Conservation (phyloP, 2,797 vertebrate genomes). For the Petrocephalus schoutedeni region DNA sequence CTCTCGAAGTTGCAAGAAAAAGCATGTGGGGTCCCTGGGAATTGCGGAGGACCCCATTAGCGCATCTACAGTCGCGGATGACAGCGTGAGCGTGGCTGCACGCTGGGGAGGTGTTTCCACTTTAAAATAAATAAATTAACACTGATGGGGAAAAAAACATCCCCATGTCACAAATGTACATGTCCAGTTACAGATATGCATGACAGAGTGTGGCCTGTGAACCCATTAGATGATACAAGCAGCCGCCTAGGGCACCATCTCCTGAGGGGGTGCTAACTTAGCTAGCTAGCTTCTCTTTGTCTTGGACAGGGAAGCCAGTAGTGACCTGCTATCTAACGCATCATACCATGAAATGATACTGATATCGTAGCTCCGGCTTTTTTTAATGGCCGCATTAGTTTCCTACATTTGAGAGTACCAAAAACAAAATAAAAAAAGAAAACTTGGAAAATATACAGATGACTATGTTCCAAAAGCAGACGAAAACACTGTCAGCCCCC, state of each 20-base stretch:
- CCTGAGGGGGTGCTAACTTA: background rate
- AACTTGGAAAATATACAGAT: background rate
- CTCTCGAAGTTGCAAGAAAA: background rate
- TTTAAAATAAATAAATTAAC: background rate
- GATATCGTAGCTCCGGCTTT: background rate
- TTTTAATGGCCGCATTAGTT: background rate
- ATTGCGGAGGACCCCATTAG: background rate
- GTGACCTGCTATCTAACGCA: background rate
- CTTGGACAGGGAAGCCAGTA: background rate
- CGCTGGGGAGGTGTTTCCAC: background rate
- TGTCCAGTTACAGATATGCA: background rate
- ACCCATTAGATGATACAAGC: background rate
- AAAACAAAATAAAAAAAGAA: background rate
- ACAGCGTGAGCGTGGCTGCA: background rate
- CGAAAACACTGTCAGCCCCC: background rate
- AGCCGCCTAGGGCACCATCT: background rate
- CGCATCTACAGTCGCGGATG: background rate
- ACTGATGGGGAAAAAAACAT: background rate
- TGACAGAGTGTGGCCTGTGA: background rate
- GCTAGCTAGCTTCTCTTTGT: background rate
- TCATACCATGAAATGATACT: background rate
- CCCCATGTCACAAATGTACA: background rate
- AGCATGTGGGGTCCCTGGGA: background rate
- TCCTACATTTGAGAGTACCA: background rate
- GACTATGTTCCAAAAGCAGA: background rate